phyloP scores from a whole-genome alignment of 2,888 invertebrate genomes.

The Myathropa florea region DNA sequence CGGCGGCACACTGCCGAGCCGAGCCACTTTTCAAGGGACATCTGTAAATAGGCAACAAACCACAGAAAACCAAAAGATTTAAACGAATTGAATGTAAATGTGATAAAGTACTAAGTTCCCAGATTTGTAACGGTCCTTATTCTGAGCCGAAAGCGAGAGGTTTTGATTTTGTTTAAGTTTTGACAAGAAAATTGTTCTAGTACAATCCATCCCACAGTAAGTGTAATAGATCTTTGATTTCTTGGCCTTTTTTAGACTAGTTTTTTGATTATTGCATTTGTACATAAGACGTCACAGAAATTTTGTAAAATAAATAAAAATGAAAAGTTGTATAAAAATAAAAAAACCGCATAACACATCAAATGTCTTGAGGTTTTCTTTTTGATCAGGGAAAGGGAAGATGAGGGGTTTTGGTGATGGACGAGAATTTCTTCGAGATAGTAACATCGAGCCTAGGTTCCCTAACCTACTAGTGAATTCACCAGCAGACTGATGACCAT shows the following conservation, averaged over 20 bases:
- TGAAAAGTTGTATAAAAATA: not conserved
- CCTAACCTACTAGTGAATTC: too few species aligned
- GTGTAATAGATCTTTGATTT: not conserved
- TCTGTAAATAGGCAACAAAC: slow-evolving; percentile 44
- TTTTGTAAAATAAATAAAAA: not conserved
- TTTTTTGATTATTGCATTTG: not conserved
- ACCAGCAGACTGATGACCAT: too few species aligned
- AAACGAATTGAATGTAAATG: slow-evolving; percentile 51
- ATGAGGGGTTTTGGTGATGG: too few species aligned
- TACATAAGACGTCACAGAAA: not conserved
- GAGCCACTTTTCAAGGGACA: too few species aligned
- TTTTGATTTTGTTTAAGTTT: not conserved
- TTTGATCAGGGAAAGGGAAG: too few species aligned
- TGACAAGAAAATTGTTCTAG: not conserved
- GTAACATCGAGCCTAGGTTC: too few species aligned
- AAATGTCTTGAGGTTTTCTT: not conserved
- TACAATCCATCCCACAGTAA: not conserved
- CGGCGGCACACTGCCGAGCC: too few species aligned
- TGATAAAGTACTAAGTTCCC: slow-evolving; percentile 49
- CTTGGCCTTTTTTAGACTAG: not conserved
- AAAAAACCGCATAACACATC: not conserved
- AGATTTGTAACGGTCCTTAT: not conserved
- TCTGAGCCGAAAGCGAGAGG: not conserved
- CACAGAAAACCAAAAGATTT: slow-evolving; percentile 7
- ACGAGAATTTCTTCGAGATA: too few species aligned